Percentiles rank a stretch among this genome's conserved stretches.
phyloP scores from a whole-genome alignment of 2,888 invertebrate genomes.

The Parnassius smintheus region DNA sequence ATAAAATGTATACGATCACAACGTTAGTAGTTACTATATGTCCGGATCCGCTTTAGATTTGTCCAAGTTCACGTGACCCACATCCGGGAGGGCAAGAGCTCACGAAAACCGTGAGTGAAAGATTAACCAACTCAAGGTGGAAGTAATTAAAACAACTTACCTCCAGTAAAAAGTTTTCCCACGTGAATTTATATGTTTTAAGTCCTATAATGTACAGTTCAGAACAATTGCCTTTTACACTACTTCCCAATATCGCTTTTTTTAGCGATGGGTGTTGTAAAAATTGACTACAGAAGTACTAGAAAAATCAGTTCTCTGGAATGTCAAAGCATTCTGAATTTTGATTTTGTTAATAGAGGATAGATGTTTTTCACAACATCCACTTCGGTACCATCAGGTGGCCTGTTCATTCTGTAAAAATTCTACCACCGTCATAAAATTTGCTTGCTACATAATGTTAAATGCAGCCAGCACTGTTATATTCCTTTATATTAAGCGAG shows the following conservation, averaged over 20 bases:
- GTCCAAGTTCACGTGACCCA: background rate
- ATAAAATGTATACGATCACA: no score
- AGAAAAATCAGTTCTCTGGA: background rate
- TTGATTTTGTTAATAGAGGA: no score
- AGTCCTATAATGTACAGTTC: background rate
- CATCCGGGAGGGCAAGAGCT: conserved; percentile 21
- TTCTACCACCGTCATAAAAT: no score
- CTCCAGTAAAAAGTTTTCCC: conserved; percentile 6
- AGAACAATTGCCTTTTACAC: no score
- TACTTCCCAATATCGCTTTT: no score
- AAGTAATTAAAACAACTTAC: conserved; percentile 3
- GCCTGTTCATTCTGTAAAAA: background rate
- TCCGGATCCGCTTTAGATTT: background rate
- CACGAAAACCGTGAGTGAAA: conserved; percentile 26
- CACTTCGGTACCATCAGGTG: background rate
- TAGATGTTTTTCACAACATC: no score
- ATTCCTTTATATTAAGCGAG: no score
- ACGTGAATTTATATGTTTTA: background rate
- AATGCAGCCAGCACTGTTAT: no score
- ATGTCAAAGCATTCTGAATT: no score
- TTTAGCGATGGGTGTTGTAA: no score
- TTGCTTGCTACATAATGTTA: no score
- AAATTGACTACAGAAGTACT: background rate
- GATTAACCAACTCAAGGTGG: conserved; percentile 16
- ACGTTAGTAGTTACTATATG: no score